Evolutionary conservation across 2,888 invertebrate genomes (phyloP).

Genomic region (Orthosia incerta): DNA sequence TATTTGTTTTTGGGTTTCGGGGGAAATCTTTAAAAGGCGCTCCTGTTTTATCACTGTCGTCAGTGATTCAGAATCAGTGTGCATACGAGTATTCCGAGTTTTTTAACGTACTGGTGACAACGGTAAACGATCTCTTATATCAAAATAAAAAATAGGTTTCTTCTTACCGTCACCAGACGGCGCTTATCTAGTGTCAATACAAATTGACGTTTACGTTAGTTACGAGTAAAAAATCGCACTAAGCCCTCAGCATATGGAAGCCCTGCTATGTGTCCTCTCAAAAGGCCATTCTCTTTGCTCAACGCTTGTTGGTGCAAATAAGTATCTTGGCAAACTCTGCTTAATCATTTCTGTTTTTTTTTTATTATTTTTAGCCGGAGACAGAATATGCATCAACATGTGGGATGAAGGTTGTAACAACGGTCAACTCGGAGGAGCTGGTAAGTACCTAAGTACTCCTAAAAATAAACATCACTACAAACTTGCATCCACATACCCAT

Average conservation of each 20-base stretch:
- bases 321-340: too few species aligned
- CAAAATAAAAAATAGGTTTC: too few species aligned
- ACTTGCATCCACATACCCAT: neutral
- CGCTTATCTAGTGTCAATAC: too few species aligned
- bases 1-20: neutral
- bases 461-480: neutral
- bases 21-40: neutral
- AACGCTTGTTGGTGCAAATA: neutral
- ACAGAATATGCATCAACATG: constrained; percentile 76
- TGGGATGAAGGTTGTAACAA: constrained; percentile 90
- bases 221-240: too few species aligned
- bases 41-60: neutral
- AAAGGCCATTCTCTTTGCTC: neutral
- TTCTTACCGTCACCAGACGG: too few species aligned
- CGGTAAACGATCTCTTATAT: too few species aligned
- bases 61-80: too few species aligned
- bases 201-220: too few species aligned
- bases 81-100: too few species aligned
- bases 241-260: too few species aligned
- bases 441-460: constrained; percentile 64
- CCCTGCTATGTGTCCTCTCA: neutral
- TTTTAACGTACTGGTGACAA: too few species aligned
- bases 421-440: constrained; percentile 86
- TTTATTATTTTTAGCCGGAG: constrained; percentile 44
- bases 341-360: neutral